phyloP scores from a whole-genome alignment of 92 coral and sea anemone genomes.

The Epizoanthus rinbou region DNA sequence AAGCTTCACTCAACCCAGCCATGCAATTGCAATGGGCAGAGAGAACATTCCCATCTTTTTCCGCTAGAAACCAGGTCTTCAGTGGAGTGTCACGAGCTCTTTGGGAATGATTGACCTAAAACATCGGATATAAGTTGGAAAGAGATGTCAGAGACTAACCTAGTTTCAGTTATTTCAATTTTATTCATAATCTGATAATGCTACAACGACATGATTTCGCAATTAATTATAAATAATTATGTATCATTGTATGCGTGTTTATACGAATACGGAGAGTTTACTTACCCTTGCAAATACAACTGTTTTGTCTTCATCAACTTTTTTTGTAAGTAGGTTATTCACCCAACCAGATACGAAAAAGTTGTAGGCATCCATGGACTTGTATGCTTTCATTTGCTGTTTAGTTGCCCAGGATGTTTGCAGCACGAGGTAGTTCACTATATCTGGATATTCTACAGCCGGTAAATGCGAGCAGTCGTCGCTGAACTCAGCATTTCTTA shows the following conservation, averaged over 20 bases:
- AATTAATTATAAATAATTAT: too few species aligned
- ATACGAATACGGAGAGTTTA: too few species aligned
- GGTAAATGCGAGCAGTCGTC: constrained; percentile 45
- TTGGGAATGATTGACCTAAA: constrained; percentile 51
- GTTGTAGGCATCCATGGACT: constrained; percentile 53
- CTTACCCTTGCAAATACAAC: constrained; percentile 55
- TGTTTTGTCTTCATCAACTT: constrained; percentile 26
- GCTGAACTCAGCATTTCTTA: constrained; percentile 32
- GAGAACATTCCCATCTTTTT: constrained; percentile 22
- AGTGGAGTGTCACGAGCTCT: constrained; percentile 53
- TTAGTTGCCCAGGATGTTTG: constrained; percentile 62
- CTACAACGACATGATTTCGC: too few species aligned
- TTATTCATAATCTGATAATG: too few species aligned
- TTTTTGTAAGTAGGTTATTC: constrained; percentile 26
- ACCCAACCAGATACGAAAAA: constrained; percentile 74
- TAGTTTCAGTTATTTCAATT: too few species aligned
- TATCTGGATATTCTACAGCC: constrained; percentile 58
- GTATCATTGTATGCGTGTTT: too few species aligned
- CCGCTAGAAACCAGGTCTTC: constrained; percentile 42
- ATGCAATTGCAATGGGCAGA: constrained; percentile 56
- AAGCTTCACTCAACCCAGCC: constrained; percentile 55
- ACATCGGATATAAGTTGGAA: too few species aligned
- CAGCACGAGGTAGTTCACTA: constrained; percentile 53
- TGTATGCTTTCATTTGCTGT: constrained; percentile 65
- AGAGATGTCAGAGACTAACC: too few species aligned